Conservation (phyloP, 2,797 vertebrate genomes). For the Vireo griseus region DNA sequence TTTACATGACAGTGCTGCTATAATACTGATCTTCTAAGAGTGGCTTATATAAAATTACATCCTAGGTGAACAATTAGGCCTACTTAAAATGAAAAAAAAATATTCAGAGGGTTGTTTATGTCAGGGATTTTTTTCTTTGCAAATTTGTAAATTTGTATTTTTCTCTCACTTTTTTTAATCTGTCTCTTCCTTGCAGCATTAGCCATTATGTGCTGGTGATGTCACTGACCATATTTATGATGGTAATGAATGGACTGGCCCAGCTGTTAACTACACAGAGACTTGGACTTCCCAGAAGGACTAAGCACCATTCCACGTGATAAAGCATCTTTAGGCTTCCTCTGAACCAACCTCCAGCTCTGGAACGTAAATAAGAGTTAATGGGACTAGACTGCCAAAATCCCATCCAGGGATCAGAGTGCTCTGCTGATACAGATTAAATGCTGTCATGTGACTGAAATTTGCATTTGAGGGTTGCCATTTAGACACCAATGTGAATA, state of each 20-base stretch:
- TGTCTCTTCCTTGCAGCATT: conserved; percentile 80
- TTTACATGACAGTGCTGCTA: not conserved
- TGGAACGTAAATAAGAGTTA: not conserved
- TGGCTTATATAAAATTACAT: not conserved
- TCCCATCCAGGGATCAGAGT: not conserved
- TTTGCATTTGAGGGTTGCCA: not conserved
- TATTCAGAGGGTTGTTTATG: not conserved
- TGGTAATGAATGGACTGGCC: conserved; percentile 89
- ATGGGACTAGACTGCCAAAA: not conserved
- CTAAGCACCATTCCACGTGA: conserved; percentile 85
- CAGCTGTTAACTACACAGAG: conserved; percentile 86
- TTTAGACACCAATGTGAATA: not conserved
- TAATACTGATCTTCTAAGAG: not conserved
- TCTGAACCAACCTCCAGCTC: not conserved
- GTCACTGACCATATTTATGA: conserved; percentile 93
- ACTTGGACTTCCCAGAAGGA: conserved; percentile 72
- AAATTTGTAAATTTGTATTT: not conserved
- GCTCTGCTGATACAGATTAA: not conserved
- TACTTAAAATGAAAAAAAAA: not conserved
- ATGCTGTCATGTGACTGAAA: not conserved
- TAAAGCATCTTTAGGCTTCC: not conserved
- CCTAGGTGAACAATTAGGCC: not conserved
- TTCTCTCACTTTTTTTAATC: not conserved
- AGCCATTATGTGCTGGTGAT: conserved; percentile 98
- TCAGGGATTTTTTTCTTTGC: not conserved